Conservation (phyloP, 2,113 vertebrate species). For the Burhinus bistriatus region DNA sequence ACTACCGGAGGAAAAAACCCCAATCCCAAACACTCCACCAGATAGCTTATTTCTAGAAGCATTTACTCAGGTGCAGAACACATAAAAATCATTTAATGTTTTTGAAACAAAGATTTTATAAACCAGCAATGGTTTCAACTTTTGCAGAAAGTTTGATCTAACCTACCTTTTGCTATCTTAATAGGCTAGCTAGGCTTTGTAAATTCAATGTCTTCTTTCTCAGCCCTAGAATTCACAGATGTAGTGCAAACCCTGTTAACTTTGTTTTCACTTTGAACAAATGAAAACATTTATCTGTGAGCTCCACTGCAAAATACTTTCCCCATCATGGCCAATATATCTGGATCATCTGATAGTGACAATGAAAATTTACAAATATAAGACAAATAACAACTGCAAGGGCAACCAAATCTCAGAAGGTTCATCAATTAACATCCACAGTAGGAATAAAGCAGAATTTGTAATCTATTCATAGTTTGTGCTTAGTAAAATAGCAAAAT, state of each 20-base stretch:
- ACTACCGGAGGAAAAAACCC: background rate
- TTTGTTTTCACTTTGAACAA: background rate
- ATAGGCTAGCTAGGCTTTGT: background rate
- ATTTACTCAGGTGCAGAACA: background rate
- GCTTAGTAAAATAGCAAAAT: background rate
- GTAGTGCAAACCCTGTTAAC: background rate
- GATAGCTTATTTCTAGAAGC: background rate
- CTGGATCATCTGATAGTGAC: background rate
- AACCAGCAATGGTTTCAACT: background rate
- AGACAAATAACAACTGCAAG: background rate
- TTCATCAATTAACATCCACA: background rate
- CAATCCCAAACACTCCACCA: background rate
- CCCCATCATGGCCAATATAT: background rate
- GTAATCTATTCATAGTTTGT: background rate
- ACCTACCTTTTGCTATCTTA: background rate
- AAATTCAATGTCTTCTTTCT: background rate
- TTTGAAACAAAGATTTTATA: background rate
- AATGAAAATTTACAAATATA: background rate
- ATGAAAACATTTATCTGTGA: background rate
- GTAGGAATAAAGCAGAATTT: background rate
- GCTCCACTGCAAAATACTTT: background rate
- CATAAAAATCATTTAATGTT: background rate
- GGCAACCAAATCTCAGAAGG: background rate
- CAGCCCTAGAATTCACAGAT: background rate
- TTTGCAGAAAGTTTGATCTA: background rate